A percentile compares a stretch with the other conserved stretches of the same genome.
These are phyloP conservation scores for Drosophila tripunctata DNA, from an alignment of 2,888 invertebrate species.

Conservation along the genomic window DNA sequence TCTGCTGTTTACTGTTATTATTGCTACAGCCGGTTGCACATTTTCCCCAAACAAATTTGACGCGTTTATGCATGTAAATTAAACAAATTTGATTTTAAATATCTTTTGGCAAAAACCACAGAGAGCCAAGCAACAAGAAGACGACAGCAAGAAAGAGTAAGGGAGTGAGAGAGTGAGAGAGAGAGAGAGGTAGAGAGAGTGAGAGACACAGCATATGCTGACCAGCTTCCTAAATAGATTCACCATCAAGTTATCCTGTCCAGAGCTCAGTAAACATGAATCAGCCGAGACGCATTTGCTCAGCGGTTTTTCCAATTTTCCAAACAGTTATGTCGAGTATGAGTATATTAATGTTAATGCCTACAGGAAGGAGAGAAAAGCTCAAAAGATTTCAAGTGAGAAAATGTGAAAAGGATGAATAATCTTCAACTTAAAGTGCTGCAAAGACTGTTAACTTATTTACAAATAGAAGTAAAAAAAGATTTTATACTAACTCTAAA, in stretches of 20 bases:
- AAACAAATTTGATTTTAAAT: conserved; percentile 80
- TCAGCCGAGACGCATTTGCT: conserved; percentile 35
- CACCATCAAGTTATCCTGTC: conserved; percentile 13
- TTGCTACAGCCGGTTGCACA: conserved; percentile 66
- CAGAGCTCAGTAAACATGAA: conserved; percentile 29
- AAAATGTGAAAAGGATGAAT: too few relatives aligned
- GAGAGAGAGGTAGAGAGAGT: neutral
- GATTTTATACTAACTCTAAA: too few relatives aligned
- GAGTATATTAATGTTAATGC: conserved; percentile 33
- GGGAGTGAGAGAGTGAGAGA: neutral
- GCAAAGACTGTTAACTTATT: too few relatives aligned
- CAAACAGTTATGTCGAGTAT: neutral
- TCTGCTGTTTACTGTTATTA: conserved; percentile 15
- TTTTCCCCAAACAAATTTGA: conserved; percentile 76
- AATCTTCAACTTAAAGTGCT: too few relatives aligned
- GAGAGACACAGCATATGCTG: conserved; percentile 40
- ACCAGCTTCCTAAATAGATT: conserved; percentile 39
- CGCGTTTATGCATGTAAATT: conserved; percentile 80
- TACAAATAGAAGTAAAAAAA: too few relatives aligned
- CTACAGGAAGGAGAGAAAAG: too few relatives aligned
- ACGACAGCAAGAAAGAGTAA: too few relatives aligned
- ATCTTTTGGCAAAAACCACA: conserved; percentile 66
- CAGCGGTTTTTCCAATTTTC: conserved; percentile 39
- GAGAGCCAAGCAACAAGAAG: conserved; percentile 24
- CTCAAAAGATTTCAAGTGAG: too few relatives aligned